phyloP scores from a whole-genome alignment of 2,888 invertebrate genomes.

The Helicoverpa assulta region DNA sequence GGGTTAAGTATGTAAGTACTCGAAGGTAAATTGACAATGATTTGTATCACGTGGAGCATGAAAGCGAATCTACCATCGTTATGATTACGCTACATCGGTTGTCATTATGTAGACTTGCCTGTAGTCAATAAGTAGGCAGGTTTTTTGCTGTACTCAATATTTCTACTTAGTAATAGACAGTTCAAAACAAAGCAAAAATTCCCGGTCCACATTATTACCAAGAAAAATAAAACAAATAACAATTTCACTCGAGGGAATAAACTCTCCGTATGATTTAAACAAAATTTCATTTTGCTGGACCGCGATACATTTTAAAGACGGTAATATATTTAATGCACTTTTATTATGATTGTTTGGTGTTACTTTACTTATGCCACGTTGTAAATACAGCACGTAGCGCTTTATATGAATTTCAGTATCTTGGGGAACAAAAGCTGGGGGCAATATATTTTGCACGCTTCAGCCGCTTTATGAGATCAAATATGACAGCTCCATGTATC shows the following conservation, averaged over 20 bases:
- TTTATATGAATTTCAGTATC: slow-evolving; percentile 21
- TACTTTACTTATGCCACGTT: slow-evolving; percentile 10
- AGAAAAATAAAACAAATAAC: background rate
- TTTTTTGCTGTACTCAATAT: too few relatives aligned
- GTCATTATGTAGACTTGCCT: too few relatives aligned
- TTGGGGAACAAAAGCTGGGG: slow-evolving; percentile 23
- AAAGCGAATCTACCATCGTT: too few relatives aligned
- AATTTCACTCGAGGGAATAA: background rate
- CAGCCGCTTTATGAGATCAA: slow-evolving; percentile 53
- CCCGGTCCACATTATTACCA: too few relatives aligned
- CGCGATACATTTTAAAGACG: slow-evolving; percentile 5
- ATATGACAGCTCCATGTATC: slow-evolving; percentile 36
- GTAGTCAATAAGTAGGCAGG: too few relatives aligned
- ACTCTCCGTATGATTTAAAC: background rate
- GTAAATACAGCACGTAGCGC: slow-evolving; percentile 33
- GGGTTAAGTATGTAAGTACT: background rate
- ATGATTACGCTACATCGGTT: too few relatives aligned
- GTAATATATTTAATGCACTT: slow-evolving; percentile 9
- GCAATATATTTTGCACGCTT: slow-evolving; percentile 52
- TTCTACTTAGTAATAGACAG: too few relatives aligned
- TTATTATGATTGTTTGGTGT: background rate
- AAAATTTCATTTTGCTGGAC: background rate
- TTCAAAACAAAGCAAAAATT: too few relatives aligned
- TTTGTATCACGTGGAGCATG: too few relatives aligned
- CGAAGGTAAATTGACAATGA: too few relatives aligned